Conservation (phyloP, 1,140 invertebrate species). For the Bombus cullumanus region DNA sequence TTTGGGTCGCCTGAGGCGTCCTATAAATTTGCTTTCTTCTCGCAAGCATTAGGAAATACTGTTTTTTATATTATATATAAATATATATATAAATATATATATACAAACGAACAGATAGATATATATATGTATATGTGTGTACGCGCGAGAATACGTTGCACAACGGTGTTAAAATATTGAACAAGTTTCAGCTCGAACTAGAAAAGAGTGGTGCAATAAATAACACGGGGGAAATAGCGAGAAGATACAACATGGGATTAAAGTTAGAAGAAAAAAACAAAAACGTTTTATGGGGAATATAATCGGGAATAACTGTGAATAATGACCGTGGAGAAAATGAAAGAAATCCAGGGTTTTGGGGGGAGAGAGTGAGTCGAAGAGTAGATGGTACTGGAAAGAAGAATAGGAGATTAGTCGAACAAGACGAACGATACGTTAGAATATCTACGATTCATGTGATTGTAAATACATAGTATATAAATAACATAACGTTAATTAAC, state of each 20-base stretch:
- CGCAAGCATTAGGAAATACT: constrained; percentile 62
- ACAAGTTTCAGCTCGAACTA: constrained; percentile 81
- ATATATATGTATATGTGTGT: constrained; percentile 70
- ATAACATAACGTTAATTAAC: constrained; percentile 82
- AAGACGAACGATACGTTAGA: constrained; percentile 78
- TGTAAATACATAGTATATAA: constrained; percentile 84
- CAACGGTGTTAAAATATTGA: constrained; percentile 76
- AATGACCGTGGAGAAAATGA: constrained; percentile 21
- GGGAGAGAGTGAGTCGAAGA: background rate
- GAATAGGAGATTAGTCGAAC: constrained; percentile 52
- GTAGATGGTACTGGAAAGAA: constrained; percentile 40
- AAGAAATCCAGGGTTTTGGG: background rate
- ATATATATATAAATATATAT: constrained; percentile 63
- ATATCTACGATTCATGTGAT: constrained; percentile 83
- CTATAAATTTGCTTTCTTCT: constrained; percentile 62
- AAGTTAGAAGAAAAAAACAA: background rate
- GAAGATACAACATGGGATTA: background rate
- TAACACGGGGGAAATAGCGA: background rate
- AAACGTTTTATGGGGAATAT: background rate
- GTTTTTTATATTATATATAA: constrained; percentile 68
- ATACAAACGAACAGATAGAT: constrained; percentile 58
- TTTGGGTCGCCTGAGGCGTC: constrained; percentile 31
- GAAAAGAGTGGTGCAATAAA: constrained; percentile 67
- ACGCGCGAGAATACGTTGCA: constrained; percentile 64
- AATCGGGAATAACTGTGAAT: constrained; percentile 33